Evolutionary conservation across 2,797 vertebrate species (phyloP).

Genomic region (Trichosurus vulpecula): DNA sequence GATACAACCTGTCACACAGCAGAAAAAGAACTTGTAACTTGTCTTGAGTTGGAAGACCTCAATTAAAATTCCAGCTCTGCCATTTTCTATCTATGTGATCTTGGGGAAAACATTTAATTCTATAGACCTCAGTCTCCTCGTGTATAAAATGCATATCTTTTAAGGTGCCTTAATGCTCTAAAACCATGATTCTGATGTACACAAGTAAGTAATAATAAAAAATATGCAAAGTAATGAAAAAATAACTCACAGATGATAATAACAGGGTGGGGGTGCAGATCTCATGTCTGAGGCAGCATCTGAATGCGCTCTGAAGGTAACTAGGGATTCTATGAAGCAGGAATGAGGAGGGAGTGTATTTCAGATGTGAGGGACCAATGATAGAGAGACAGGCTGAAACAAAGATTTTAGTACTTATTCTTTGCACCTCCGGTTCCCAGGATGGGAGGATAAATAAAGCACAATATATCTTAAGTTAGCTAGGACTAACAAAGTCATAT

Average conservation of each 20-base stretch:
- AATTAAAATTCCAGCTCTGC: background rate
- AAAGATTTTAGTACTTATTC: background rate
- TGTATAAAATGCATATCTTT: background rate
- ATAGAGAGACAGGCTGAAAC: background rate
- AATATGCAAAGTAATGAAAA: background rate
- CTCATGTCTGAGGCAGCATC: background rate
- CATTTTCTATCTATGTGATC: background rate
- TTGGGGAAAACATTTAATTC: background rate
- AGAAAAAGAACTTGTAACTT: background rate
- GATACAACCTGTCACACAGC: background rate
- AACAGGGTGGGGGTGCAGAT: background rate
- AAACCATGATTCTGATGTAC: background rate
- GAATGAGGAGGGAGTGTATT: background rate
- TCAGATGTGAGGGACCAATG: background rate
- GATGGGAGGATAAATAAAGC: background rate
- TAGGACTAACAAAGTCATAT: background rate
- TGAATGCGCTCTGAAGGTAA: background rate
- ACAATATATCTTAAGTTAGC: background rate
- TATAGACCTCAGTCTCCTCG: background rate
- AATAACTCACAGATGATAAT: background rate
- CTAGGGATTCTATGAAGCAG: background rate
- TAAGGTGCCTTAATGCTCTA: background rate
- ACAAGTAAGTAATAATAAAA: background rate
- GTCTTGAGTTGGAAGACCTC: background rate
- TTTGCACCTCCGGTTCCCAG: background rate